Evolutionary conservation across 2,113 vertebrate genomes (phyloP), one percentile per base, ranked within the genome.

Genomic region (Sylvia atricapilla): DNA sequence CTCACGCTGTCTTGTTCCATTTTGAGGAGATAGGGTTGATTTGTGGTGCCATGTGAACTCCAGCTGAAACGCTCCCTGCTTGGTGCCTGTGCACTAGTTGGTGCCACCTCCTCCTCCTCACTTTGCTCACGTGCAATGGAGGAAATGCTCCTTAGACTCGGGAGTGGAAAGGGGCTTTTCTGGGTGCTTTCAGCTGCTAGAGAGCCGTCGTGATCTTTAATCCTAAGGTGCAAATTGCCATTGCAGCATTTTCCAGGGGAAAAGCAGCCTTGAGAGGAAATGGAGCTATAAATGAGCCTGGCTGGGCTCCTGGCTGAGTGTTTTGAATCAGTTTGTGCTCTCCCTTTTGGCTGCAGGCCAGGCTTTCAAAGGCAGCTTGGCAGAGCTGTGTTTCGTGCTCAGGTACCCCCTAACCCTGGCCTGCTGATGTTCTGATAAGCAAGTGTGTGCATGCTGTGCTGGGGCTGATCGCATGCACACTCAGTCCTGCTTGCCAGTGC

Each of bases 151-250:
- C 70, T 55, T 25, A 28, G 47, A 7, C 37, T 31, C 5, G 9
- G 63, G 63, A 41, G 31, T 31, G 41, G 18, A 70, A 35, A 18
- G 46, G 58, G 49, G 4, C 22, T 74, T 74, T 85, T 80, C 75
- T 74, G 76, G 37, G 53, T 56, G 52, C 78, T 86, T 74, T 49
- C 41, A 44, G 76, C 47, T 87, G 74, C 66, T 76, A 3, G 72
- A 93, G 82, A 81, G 60, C 83, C 0, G 0, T 7, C 19, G 64
- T 7, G 2, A 67, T 92, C 88, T 96, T 90, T 89, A 88, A 94
- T 89, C 88, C 81, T 55, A 24, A 78, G 85, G 88, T 89, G 94
- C 92, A 90, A 94, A 92, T 92, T 84, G 76, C 72, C 68, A 8
- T 2, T 55, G 52, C 75, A 49, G 79, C 47, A 3, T 92, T 95